These are phyloP conservation scores for Actinia equina DNA, from an alignment of 64 coral and sea anemone species.

Conservation along the genomic window DNA sequence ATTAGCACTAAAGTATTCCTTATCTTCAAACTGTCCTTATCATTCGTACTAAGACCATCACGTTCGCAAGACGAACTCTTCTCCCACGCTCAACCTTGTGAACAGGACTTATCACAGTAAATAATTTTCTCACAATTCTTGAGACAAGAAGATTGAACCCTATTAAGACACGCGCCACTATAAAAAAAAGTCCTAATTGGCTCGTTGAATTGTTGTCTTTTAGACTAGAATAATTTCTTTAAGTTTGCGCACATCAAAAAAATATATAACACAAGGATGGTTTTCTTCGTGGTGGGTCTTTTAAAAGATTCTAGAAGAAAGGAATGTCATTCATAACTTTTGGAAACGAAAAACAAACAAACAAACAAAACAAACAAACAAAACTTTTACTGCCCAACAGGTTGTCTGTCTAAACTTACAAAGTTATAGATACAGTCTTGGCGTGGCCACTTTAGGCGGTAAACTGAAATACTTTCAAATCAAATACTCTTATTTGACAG, in stretches of 20 bases:
- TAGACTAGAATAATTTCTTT: background rate
- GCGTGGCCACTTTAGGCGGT: too few relatives aligned
- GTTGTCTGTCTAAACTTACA: background rate
- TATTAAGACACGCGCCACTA: background rate
- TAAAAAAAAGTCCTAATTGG: background rate
- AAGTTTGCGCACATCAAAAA: background rate
- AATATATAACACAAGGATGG: background rate
- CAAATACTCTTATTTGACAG: too few relatives aligned
- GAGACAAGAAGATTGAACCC: background rate
- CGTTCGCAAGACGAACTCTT: background rate
- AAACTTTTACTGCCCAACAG: background rate
- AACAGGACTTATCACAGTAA: too few relatives aligned
- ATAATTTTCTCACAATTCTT: too few relatives aligned
- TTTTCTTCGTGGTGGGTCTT: conserved; percentile 5
- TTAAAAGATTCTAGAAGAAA: background rate
- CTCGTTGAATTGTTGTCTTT: background rate
- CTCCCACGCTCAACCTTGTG: background rate
- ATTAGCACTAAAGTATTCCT: background rate
- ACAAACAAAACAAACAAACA: too few relatives aligned
- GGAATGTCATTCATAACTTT: too few relatives aligned
- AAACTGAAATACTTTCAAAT: too few relatives aligned
- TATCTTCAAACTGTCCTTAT: conserved; percentile 14
- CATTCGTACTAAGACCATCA: background rate
- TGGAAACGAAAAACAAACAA: too few relatives aligned
- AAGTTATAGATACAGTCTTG: background rate